These are phyloP conservation scores for Cistogaster globosa DNA, from an alignment of 2,888 invertebrate species.

Conservation along the genomic window DNA sequence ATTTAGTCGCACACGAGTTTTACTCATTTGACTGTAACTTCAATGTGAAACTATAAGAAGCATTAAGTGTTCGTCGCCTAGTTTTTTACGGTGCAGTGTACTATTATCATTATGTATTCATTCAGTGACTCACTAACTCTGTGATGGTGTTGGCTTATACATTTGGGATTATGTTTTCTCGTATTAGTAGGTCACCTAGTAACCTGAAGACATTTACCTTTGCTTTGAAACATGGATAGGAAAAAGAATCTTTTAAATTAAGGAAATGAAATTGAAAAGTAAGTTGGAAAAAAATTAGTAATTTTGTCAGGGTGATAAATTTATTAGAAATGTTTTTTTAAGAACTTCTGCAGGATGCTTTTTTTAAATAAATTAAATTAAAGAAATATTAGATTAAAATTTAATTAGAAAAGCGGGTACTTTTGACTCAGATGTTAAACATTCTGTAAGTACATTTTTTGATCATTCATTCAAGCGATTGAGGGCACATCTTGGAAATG, in stretches of 20 bases:
- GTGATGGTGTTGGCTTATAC: neutral
- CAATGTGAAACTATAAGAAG: conserved; percentile 1
- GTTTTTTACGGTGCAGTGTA: conserved; percentile 25
- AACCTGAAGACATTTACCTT: conserved; percentile 67
- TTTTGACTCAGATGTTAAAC: too few relatives aligned
- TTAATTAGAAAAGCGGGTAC: too few relatives aligned
- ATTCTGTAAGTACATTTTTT: too few relatives aligned
- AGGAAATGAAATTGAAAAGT: neutral
- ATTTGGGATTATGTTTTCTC: conserved; percentile 7
- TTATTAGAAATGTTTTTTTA: too few relatives aligned
- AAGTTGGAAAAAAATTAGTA: neutral
- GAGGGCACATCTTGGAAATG: too few relatives aligned
- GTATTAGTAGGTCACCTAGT: conserved; percentile 61
- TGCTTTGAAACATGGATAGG: conserved; percentile 25
- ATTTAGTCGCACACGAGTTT: conserved; percentile 33
- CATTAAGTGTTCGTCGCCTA: conserved; percentile 25
- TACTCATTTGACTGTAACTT: conserved; percentile 21
- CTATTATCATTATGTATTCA: conserved; percentile 21
- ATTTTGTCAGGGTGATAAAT: too few relatives aligned
- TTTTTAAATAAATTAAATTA: too few relatives aligned
- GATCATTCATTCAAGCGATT: too few relatives aligned
- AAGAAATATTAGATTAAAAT: too few relatives aligned
- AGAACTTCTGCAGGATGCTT: too few relatives aligned
- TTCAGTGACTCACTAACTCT: neutral
- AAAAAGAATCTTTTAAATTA: conserved; percentile 1